Evolutionary conservation across 2,888 invertebrate species (phyloP).

Genomic region (Nymphalis c-album): DNA sequence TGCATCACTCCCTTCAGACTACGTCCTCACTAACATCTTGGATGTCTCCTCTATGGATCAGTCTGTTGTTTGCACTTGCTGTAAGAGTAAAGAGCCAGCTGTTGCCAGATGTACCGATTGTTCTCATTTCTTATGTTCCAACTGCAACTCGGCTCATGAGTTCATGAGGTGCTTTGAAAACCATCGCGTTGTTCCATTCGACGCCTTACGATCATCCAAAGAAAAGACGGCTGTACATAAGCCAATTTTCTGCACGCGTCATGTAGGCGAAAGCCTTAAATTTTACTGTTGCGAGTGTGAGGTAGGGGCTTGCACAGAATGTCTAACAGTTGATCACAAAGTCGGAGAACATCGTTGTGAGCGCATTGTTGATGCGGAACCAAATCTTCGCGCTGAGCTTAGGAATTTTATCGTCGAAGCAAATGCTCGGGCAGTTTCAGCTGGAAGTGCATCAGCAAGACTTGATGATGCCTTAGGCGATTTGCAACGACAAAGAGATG

Average conservation of each 20-base stretch:
- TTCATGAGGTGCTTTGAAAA: constrained; percentile 98
- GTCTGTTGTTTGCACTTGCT: constrained; percentile 92
- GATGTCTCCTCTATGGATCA: constrained; percentile 90
- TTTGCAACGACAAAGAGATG: constrained; percentile 92
- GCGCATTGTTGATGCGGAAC: constrained; percentile 89
- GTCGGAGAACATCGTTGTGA: constrained; percentile 92
- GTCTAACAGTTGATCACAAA: constrained; percentile 91
- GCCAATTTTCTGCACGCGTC: constrained; percentile 91
- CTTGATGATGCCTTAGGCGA: constrained; percentile 91
- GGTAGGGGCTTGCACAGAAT: constrained; percentile 93
- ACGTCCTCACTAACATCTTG: constrained; percentile 91
- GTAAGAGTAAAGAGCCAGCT: constrained; percentile 96
- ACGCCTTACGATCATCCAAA: constrained; percentile 89
- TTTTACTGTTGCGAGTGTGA: constrained; percentile 94
- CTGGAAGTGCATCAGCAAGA: constrained; percentile 87
- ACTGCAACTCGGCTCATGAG: constrained; percentile 97
- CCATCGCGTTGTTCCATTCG: constrained; percentile 94
- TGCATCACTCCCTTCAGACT: constrained; percentile 90
- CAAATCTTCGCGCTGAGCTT: constrained; percentile 88
- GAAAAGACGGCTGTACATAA: constrained; percentile 93
- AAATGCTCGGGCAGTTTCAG: constrained; percentile 87
- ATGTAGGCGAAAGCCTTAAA: constrained; percentile 91
- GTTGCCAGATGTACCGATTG: constrained; percentile 97
- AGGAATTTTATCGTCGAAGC: constrained; percentile 88
- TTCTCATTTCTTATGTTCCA: constrained; percentile 95